Base-by-base conservation (phyloP, 1,140 invertebrate species). In the Heliconius hermathena region DNA sequence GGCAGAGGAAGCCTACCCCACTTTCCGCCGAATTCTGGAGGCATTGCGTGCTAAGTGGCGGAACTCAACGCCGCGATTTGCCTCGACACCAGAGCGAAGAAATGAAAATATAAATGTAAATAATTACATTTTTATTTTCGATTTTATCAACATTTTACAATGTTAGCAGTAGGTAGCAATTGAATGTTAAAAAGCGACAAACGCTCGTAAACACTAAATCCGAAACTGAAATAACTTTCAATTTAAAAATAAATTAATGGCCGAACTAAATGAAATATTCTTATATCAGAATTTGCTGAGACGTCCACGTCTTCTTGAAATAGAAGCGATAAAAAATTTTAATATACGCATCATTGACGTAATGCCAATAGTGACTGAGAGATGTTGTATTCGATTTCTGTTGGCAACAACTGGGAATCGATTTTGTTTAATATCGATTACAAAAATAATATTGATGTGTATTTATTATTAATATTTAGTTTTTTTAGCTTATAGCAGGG, bases 301-400 rank as follows among this genome's bases (percentile, higher is more conserved):
- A 73, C 73, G 77, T 77, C 71, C 78, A 75, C 73, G 77, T 77
- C 71, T 76, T 77, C 81, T 82, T 82, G 79, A 83, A 85, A 85
- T 83, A 83, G 84, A 76, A 78, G 77, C 79, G 72, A 85, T 85
- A 85, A 82, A 85, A 85, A 81, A 52, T 60, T 72, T 83, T 83
- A 82, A 83, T 83, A 80, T 76, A 82, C 81, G 60, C 76, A 81
- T 79, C 38, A 77, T 73, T 76, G 81, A 82, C 74, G 79, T 80
- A 76, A 76, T 76, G 74, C 76, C 73, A 81, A 71, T 81, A 81
- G 20, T 38, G 54, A 72, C 22, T 41, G 81, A 84, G 80, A 83
- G 81, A 89, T 22, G 86, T 87, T 89, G 86, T 84, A 88, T 87
- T 26, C 60, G 60, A 66, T 66, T 66, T 13, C 4, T 16, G 54